A percentile compares a stretch with the other conserved stretches of the same genome.
phyloP scores from a whole-genome alignment of 2,113 vertebrate species.

The Steatornis caripensis region DNA sequence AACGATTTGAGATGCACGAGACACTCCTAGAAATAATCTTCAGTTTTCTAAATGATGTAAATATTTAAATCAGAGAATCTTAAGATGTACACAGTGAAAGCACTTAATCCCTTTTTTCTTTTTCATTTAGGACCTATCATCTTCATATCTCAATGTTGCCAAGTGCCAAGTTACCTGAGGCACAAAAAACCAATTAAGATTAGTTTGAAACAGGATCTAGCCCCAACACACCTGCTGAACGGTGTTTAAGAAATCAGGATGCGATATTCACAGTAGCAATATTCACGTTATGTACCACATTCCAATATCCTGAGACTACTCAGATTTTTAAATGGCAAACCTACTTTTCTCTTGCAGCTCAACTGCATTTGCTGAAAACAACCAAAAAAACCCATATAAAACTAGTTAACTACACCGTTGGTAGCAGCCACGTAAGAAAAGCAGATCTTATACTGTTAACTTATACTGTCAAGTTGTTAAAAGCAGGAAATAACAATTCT shows the following conservation, averaged over 20 bases:
- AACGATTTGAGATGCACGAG: not conserved
- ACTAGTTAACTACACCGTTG: not conserved
- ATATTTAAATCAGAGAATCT: not conserved
- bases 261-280: not conserved
- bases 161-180: not conserved
- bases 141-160: not conserved
- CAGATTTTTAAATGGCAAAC: not conserved
- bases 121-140: not conserved
- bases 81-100: not conserved
- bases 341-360: not conserved
- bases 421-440: not conserved
- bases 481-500: not conserved
- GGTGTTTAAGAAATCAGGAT: not conserved
- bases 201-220: not conserved
- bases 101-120: not conserved
- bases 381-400: not conserved
- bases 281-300: accelerated
- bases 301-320: not conserved
- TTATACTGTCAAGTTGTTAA: too few relatives aligned
- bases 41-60: not conserved
- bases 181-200: not conserved
- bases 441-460: not conserved
- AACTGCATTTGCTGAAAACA: not conserved
- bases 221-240: not conserved
- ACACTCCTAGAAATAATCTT: not conserved